A percentile compares a stretch with the other conserved stretches of the same genome.
Evolutionary conservation across 2,888 invertebrate species (phyloP).

Genomic region (Desoria tigrina): DNA sequence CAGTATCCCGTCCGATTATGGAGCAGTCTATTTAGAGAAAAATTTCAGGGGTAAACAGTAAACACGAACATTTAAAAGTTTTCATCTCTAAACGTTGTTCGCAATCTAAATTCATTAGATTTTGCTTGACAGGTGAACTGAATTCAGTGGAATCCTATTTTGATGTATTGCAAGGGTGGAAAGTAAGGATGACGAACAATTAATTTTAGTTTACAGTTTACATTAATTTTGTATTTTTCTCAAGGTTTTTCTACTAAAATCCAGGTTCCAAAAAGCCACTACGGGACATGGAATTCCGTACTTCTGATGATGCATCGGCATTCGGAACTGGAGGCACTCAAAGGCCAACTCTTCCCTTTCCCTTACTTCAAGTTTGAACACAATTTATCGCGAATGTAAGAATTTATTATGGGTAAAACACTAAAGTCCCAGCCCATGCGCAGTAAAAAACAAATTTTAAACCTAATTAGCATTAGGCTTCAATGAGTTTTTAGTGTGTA

Average conservation of each 20-base stretch:
- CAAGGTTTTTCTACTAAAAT: background rate
- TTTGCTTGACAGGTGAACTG: slow-evolving; percentile 67
- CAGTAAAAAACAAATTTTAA: too few relatives aligned
- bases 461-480: too few relatives aligned
- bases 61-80: background rate
- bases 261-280: slow-evolving; percentile 67
- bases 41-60: slow-evolving; percentile 68
- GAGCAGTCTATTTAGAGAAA: slow-evolving; percentile 72
- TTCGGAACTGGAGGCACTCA: slow-evolving; percentile 66
- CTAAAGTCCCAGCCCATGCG: too few relatives aligned
- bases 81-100: slow-evolving; percentile 8
- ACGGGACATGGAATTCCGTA: slow-evolving; percentile 88
- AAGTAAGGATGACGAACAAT: slow-evolving; percentile 23
- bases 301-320: slow-evolving; percentile 72
- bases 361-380: slow-evolving; percentile 67
- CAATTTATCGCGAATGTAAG: slow-evolving; percentile 62
- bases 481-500: too few relatives aligned
- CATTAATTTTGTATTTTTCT: background rate
- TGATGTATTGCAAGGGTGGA: slow-evolving; percentile 54
- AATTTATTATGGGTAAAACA: too few relatives aligned
- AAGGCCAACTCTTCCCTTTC: slow-evolving; percentile 68
- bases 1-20: slow-evolving; percentile 86
- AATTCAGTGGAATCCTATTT: slow-evolving; percentile 73
- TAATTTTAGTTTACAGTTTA: too few relatives aligned
- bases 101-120: slow-evolving; percentile 63